phyloP scores from a whole-genome alignment of 1,140 invertebrate species.

The Drosophila albomicans region DNA sequence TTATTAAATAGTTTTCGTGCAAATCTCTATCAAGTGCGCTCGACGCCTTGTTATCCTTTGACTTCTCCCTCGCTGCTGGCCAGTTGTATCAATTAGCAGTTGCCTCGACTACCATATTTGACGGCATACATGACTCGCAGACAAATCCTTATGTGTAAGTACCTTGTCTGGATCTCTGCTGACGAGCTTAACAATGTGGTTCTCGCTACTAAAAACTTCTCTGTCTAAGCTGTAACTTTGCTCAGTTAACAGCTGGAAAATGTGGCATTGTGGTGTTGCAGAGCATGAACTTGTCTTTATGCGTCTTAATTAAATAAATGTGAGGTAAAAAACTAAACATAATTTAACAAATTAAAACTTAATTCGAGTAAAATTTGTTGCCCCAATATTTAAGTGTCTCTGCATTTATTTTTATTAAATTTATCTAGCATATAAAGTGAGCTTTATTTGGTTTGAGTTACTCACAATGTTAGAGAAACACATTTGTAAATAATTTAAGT shows the following conservation, averaged over 20 bases:
- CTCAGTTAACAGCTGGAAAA: background rate
- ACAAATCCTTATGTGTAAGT: conserved; percentile 41
- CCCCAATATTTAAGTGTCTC: too few relatives aligned
- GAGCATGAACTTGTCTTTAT: background rate
- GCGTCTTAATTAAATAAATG: too few relatives aligned
- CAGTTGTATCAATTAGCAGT: conserved; percentile 52
- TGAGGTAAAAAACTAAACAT: too few relatives aligned
- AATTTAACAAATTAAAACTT: too few relatives aligned
- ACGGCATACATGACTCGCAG: conserved; percentile 34
- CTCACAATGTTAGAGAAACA: too few relatives aligned
- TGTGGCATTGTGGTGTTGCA: background rate
- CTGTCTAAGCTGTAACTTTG: conserved; percentile 8
- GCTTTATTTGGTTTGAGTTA: too few relatives aligned
- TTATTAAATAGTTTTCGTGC: conserved; percentile 58
- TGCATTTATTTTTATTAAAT: too few relatives aligned
- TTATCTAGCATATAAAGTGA: too few relatives aligned
- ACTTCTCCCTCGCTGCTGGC: background rate
- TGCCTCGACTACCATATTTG: conserved; percentile 23
- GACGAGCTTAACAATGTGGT: conserved; percentile 16
- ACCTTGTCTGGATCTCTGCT: conserved; percentile 9
- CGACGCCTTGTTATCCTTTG: conserved; percentile 22
- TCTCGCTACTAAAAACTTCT: background rate
- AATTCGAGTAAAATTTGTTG: too few relatives aligned
- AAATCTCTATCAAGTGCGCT: conserved; percentile 54
- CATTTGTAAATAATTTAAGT: too few relatives aligned